A percentile compares a stretch with the other conserved stretches of the same genome.
These are phyloP conservation scores for Peromyscus californicus DNA, from an alignment of 2,113 vertebrate genomes.

Conservation along the genomic window DNA sequence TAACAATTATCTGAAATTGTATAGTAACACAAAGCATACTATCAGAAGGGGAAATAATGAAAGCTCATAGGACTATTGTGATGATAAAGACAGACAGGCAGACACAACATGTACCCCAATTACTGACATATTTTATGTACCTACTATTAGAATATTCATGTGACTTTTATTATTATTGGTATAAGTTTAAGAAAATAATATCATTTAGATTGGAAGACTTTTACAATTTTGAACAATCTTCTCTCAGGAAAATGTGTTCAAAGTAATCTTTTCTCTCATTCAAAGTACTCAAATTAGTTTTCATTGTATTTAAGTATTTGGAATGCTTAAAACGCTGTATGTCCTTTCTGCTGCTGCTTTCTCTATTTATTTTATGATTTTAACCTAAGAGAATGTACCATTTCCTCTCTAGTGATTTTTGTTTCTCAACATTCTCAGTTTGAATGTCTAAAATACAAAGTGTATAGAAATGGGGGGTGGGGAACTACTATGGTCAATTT, in stretches of 20 bases:
- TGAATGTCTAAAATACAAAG: constrained; percentile 56
- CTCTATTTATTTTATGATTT: not conserved
- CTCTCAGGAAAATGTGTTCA: not conserved
- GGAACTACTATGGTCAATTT: constrained; percentile 31
- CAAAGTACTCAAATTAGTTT: not conserved
- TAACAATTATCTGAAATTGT: not conserved
- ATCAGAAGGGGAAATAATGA: not conserved
- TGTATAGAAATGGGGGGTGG: not conserved
- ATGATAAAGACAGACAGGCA: not conserved
- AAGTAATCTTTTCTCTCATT: not conserved
- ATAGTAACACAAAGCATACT: not conserved
- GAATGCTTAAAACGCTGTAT: not conserved
- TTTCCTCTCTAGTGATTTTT: constrained; percentile 27
- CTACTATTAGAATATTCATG: not conserved
- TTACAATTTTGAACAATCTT: not conserved
- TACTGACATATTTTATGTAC: not conserved
- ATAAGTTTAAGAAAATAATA: not conserved
- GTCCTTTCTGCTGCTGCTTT: not conserved
- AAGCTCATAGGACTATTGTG: not conserved
- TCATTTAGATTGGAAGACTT: not conserved
- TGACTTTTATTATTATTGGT: not conserved
- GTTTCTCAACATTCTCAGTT: not conserved
- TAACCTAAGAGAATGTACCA: not conserved
- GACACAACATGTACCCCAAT: not conserved
- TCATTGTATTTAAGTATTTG: not conserved